Conservation (phyloP, 1,140 invertebrate species). For the Formica exsecta region DNA sequence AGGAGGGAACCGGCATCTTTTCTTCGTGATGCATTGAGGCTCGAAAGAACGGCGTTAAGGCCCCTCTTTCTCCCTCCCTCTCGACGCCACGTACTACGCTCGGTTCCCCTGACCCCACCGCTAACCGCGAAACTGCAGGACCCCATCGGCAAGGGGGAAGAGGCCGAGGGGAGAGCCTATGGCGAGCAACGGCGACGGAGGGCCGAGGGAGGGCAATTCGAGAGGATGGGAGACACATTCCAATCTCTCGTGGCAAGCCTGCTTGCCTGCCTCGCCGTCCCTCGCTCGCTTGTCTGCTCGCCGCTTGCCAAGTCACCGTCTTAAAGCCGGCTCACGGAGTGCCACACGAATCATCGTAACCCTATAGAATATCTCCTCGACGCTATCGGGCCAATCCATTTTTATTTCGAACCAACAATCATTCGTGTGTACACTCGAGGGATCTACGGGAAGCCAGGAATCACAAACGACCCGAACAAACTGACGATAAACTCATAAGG, state of each 20-base stretch:
- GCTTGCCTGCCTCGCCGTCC: constrained; percentile 40
- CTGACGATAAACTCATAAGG: background rate
- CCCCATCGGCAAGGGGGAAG: constrained; percentile 7
- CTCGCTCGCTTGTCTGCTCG: background rate
- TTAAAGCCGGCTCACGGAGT: constrained; percentile 67
- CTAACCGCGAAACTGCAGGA: constrained; percentile 5
- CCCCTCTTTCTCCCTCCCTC: constrained; percentile 21
- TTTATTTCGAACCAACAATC: constrained; percentile 20
- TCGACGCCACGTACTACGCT: constrained; percentile 38
- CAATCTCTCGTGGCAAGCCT: constrained; percentile 85
- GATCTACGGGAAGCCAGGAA: background rate
- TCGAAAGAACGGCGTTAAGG: constrained; percentile 61
- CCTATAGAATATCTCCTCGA: constrained; percentile 29
- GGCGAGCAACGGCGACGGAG: constrained; percentile 47
- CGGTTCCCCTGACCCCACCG: background rate
- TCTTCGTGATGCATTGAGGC: constrained; percentile 80
- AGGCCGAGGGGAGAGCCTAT: constrained; percentile 9
- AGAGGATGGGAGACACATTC: constrained; percentile 84
- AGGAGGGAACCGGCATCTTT: constrained; percentile 78
- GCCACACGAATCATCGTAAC: constrained; percentile 59
- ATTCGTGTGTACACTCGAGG: background rate
- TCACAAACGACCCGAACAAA: background rate
- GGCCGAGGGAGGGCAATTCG: constrained; percentile 58
- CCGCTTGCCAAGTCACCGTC: constrained; percentile 71
- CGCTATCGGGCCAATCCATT: constrained; percentile 29